Base-by-base conservation (phyloP, 2,113 vertebrate genomes). In the Crocuta crocuta region DNA sequence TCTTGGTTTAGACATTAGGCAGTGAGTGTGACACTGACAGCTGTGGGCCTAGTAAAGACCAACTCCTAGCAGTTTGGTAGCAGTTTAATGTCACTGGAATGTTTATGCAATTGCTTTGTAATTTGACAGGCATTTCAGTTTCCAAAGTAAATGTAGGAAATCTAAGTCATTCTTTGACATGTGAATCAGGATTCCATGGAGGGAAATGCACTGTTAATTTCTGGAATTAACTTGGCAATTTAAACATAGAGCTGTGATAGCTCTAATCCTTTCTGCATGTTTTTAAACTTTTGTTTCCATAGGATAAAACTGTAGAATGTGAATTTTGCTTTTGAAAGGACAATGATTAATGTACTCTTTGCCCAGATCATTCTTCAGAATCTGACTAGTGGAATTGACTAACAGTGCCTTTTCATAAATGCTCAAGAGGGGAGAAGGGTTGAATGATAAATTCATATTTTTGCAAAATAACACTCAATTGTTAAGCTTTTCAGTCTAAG, bases 71-170 rank as follows among this genome's bases (percentile, higher is more conserved):
- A 91, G 55, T 94, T 95, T 94, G 88, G 61, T 97, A 89, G 81
- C 89, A 68, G 85, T 89, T 96, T 82, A 97, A 50, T 91, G 91
- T 96, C 81, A 76, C 61, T 94, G 89, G 82, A 93, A 94, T 91
- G 66, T 95, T 95, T 82, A 70, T 94, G 85, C 58, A 83, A 2
- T 93, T 91, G 71, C 61, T 96, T 93, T 94, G 85, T 97, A 93
- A 95, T 92, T 96, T 96, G 90, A 95, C 81, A 95, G 78, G 66
- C 48, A 35, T 91, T 66, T 96, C 21, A 33, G 61, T 93, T 97
- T 97, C 76, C 68, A 93, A 79, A 91, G 88, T 96, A 91, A 97
- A 92, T 82, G 33, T 85, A 66, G 92, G 71, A 95, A 93, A 88
- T 73, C 8, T 55, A 97, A 97, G 94, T 33, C 13, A 55, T 85